Evolutionary conservation across 2,113 vertebrate species (phyloP).

Genomic region (Camelus dromedarius): DNA sequence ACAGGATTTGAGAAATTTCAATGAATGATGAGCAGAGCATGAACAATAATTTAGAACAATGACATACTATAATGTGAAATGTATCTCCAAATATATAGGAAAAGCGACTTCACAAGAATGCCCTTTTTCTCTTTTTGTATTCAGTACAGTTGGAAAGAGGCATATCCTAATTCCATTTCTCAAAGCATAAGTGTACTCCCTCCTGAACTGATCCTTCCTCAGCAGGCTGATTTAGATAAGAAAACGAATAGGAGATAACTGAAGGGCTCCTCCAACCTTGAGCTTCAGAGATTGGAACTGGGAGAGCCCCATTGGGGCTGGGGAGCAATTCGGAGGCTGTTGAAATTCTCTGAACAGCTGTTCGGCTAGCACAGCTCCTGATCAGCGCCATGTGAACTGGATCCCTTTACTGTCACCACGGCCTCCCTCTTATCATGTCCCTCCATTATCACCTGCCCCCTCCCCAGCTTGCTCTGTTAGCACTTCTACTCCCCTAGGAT

Average conservation of each 20-base stretch:
- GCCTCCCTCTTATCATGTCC: not conserved
- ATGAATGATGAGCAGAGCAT: conserved; percentile 38
- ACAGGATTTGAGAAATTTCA: conserved; percentile 54
- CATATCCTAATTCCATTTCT: not conserved
- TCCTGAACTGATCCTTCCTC: not conserved
- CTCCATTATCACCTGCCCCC: not conserved
- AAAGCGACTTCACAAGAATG: not conserved
- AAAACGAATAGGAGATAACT: not conserved
- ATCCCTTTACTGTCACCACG: not conserved
- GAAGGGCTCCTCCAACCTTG: not conserved
- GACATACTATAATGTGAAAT: not conserved
- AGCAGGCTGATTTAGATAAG: conserved; percentile 23
- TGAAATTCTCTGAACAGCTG: not conserved
- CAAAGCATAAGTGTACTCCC: not conserved
- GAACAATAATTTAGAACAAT: not conserved
- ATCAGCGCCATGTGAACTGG: not conserved
- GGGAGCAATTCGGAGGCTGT: not conserved
- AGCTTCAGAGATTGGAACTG: not conserved
- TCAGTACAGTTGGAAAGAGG: conserved; percentile 5
- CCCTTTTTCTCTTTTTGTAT: not conserved
- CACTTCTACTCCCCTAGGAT: not conserved
- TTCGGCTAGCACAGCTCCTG: not conserved
- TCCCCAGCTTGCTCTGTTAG: not conserved
- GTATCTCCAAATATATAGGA: not conserved
- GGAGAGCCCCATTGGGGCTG: not conserved